Evolutionary conservation across 2,888 invertebrate species (phyloP).

Genomic region (Eurytoma adleriae): DNA sequence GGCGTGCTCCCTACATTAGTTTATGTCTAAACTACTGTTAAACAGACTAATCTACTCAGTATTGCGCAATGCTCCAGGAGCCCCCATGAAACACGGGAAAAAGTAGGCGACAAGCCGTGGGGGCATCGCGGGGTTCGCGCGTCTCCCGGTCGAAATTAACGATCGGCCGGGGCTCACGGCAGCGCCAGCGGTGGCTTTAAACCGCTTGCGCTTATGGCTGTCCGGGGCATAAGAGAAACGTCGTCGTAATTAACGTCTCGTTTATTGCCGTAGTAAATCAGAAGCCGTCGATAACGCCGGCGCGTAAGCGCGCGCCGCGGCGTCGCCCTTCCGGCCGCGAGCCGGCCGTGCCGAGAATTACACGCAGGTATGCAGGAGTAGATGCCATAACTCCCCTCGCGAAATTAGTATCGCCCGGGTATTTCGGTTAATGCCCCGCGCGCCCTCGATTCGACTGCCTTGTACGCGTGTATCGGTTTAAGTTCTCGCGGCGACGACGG

Average conservation of each 20-base stretch:
- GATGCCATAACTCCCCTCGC: slow-evolving; percentile 66
- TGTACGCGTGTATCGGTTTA: slow-evolving; percentile 15
- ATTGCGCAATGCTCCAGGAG: too few relatives aligned
- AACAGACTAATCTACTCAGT: too few relatives aligned
- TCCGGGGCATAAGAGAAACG: slow-evolving; percentile 53
- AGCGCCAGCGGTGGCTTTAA: slow-evolving; percentile 10
- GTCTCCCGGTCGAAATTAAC: too few relatives aligned
- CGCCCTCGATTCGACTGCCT: slow-evolving; percentile 1
- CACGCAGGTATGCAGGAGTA: slow-evolving; percentile 42
- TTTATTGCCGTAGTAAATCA: slow-evolving; percentile 58
- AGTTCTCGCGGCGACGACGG: background rate
- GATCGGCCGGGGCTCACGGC: background rate
- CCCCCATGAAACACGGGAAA: too few relatives aligned
- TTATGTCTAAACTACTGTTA: too few relatives aligned
- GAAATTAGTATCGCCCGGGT: slow-evolving; percentile 72
- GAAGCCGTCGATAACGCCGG: slow-evolving; percentile 57
- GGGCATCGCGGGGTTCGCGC: too few relatives aligned
- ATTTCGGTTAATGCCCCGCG: slow-evolving; percentile 35
- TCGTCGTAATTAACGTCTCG: slow-evolving; percentile 58
- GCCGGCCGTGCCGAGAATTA: slow-evolving; percentile 39
- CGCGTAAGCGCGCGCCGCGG: background rate
- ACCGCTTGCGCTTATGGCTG: slow-evolving; percentile 12
- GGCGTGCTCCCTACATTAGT: too few relatives aligned
- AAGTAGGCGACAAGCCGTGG: too few relatives aligned
- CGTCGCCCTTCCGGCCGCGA: background rate